Base-by-base conservation (phyloP, 2,113 vertebrate species). In the Nasalis larvatus region DNA sequence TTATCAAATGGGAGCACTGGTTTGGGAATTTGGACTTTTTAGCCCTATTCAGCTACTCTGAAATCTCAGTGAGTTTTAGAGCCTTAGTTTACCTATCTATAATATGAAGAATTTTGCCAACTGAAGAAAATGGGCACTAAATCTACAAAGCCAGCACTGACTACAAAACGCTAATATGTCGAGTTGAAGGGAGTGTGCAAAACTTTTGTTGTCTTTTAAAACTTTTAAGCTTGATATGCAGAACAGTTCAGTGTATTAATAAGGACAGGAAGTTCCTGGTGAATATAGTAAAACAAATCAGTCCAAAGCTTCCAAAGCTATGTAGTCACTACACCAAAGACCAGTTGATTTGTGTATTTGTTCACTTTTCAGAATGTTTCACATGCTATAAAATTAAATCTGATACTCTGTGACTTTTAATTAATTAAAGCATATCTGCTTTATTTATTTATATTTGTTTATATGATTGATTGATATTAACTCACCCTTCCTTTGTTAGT, bases 271-370 rank as follows among this genome's bases (percentile, higher is more conserved):
- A 16, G 60, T 4, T 23, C 3, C 45, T 14, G 6, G 18, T 14
- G n/a, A 42, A 35, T 32, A 74, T 42, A 1, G 32, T 52, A 14
- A n/a, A 60, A 20, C 4, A 18, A 80, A 42, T 37, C 69, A 17
- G n/a, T 5, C 6, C 3, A 69, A 47, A 74, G 11, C 56, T 27
- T 5, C 6, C 3, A 69, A 47, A 74, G 11, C 66, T 27, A 10
- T 8, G 32, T 2, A 6, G 18, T 42, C 10, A 6, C 20, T 37
- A 47, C 35, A 20, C 17, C 4, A 18, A 32, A 9, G 49, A 40
- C 13, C 6, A 0, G 60, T 1, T 4, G 9, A 37, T 7, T 27
- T 35, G 37, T 42, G 21, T n/a, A 2, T 32, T 32, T 9, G 6
- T 78, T 78, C 25, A 17, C 52, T 52, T 90, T 60, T 63, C 68